Base-by-base conservation (phyloP, 2,113 vertebrate genomes). In the Tenrec ecaudatus region DNA sequence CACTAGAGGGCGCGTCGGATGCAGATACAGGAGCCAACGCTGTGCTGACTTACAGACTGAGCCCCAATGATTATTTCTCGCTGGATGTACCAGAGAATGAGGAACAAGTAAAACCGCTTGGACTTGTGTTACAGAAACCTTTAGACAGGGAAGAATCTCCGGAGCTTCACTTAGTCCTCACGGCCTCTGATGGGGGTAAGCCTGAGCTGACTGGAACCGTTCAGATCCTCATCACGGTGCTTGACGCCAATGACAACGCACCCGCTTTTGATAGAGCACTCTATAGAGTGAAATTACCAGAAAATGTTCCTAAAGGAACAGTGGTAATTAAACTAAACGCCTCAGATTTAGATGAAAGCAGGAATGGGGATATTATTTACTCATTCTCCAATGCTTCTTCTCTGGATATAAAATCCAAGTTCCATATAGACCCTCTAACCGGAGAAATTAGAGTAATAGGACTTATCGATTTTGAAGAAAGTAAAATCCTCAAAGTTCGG, bases 391-490 rank as follows among this genome's bases (percentile, higher is more conserved):
- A 81, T 73, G 86, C 82, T 10, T 15, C 91, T 58, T 62, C 92
- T 31, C 6, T 33, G 33, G 83, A 77, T 31, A 20, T 95, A 36
- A 92, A 69, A 31, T 80, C 83, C 33, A 88, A 88, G 10, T 98
- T 97, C 94, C 90, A 40, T n/a, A 85, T 98, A 40, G 96, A 98
- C 88, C 57, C 97, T 0, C 31, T 88, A 25, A 98, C 96, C 11
- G 98, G 98, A 1, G 98, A 98, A 92, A 96, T 99, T 53, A 98
- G 76, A 43, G 97, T 98, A 4, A 97, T 92, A 71, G 98, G 97
- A 6, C 47, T 88, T 0, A 78, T 98, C 9, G 98, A 99, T 94
- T 99, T 97, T 85, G 98, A 99, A 92, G 95, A 97, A 38, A 96
- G 82, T 3, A 95, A 90, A 43, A 95, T 97, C 0, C 98, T 98